Evolutionary conservation across 1,140 invertebrate genomes (phyloP).

Genomic region (Procambarus clarkii): DNA sequence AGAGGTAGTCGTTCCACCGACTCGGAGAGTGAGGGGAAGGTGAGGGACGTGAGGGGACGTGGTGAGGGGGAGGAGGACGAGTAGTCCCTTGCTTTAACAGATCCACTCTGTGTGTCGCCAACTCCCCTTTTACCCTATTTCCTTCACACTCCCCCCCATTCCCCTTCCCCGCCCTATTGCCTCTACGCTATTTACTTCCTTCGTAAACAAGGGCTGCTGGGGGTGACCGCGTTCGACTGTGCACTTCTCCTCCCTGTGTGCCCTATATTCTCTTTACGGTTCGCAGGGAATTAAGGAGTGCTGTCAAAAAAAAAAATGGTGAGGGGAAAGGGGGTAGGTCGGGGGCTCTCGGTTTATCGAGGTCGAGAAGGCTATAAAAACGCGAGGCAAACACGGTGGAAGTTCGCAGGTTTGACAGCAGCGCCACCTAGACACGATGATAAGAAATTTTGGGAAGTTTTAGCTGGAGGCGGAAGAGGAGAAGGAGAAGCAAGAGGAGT

Average conservation of each 20-base stretch:
- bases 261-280: neutral
- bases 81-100: neutral
- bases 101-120: neutral
- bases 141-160: neutral
- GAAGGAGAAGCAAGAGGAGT: neutral
- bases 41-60: too few relatives aligned
- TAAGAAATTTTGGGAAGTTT: slow-evolving; percentile 4
- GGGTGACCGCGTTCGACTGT: neutral
- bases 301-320: neutral
- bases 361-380: neutral
- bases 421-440: neutral
- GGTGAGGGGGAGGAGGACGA: neutral
- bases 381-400: neutral
- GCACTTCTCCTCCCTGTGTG: neutral
- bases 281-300: neutral
- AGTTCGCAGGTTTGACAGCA: slow-evolving; percentile 3
- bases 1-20: too few relatives aligned
- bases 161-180: neutral
- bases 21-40: too few relatives aligned
- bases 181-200: neutral
- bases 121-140: neutral
- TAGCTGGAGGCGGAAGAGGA: neutral
- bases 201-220: neutral
- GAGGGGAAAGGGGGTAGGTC: too few relatives aligned
- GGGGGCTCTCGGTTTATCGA: neutral